phyloP scores from a whole-genome alignment of 2,113 vertebrate species.

The Fukomys damarensis region DNA sequence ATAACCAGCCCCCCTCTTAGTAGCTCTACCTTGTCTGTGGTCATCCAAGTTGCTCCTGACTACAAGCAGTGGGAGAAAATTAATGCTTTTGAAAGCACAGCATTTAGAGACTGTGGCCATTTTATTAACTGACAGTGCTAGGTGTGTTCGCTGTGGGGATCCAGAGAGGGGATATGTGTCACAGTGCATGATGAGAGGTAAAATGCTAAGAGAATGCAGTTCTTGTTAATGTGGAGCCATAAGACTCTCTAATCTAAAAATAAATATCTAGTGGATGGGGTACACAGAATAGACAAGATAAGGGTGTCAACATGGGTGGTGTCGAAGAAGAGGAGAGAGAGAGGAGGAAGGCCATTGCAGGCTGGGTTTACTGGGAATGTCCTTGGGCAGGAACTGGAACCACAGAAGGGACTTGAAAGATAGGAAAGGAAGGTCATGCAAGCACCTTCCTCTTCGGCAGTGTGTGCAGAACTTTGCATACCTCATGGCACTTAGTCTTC shows the following conservation, averaged over 20 bases:
- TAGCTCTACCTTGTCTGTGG: not conserved
- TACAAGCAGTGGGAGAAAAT: not conserved
- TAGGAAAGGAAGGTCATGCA: not conserved
- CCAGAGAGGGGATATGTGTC: not conserved
- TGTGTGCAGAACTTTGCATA: not conserved
- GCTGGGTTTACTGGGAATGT: not conserved
- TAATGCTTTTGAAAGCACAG: conserved; percentile 44
- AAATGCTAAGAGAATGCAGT: not conserved
- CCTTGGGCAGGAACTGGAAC: not conserved
- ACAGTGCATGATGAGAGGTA: not conserved
- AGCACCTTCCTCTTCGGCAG: not conserved
- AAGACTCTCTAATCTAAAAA: not conserved
- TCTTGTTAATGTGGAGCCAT: conserved; percentile 24
- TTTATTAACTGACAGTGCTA: not conserved
- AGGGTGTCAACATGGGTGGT: not conserved
- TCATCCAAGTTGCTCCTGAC: conserved; percentile 8
- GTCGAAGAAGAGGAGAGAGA: not conserved
- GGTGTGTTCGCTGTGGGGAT: not conserved
- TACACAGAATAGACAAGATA: not conserved
- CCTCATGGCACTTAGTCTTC: not conserved
- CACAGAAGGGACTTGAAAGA: not conserved
- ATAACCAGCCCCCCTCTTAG: conserved; percentile 25
- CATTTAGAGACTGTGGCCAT: conserved; percentile 34
- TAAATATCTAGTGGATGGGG: conserved; percentile 15
- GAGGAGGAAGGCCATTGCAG: not conserved